Evolutionary conservation across 2,113 vertebrate genomes (phyloP).

Genomic region (Ctenomys sociabilis): DNA sequence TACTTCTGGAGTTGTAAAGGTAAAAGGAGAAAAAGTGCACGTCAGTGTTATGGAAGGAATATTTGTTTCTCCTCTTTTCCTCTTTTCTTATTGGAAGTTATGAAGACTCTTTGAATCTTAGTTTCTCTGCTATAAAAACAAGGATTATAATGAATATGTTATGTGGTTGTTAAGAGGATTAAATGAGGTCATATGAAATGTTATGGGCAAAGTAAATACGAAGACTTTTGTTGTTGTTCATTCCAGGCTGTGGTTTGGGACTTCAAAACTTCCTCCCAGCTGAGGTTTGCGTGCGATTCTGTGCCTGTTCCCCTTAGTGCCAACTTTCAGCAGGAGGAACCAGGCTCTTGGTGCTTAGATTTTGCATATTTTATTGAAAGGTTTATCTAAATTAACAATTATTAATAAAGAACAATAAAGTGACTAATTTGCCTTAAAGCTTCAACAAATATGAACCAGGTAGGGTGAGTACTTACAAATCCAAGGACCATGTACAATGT

Average conservation of each 20-base stretch:
- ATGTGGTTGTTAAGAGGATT: conserved; percentile 49
- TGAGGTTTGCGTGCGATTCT: not conserved
- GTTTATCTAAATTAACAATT: not conserved
- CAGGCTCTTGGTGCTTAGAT: not conserved
- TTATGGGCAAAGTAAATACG: conserved; percentile 59
- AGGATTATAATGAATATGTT: conserved; percentile 41
- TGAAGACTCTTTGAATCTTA: not conserved
- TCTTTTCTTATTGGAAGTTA: conserved; percentile 4
- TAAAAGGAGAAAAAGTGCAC: not conserved
- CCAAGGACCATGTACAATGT: not conserved
- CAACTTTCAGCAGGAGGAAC: not conserved
- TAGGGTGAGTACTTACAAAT: not conserved
- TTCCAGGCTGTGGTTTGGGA: conserved; percentile 4
- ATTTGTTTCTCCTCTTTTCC: not conserved
- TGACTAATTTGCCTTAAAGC: not conserved
- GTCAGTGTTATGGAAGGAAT: not conserved
- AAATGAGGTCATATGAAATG: conserved; percentile 53
- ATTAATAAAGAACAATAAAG: not conserved
- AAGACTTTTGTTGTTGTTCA: not conserved
- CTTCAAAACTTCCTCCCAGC: conserved; percentile 1
- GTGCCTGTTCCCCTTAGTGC: not conserved
- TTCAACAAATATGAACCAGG: not conserved
- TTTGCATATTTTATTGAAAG: not conserved
- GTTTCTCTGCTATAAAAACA: conserved; percentile 35
- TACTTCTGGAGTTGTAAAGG: not conserved